Evolutionary conservation across 2,113 vertebrate genomes (phyloP), one percentile per base, ranked within the genome.

Genomic region (Tenebrosternarchus preto): DNA sequence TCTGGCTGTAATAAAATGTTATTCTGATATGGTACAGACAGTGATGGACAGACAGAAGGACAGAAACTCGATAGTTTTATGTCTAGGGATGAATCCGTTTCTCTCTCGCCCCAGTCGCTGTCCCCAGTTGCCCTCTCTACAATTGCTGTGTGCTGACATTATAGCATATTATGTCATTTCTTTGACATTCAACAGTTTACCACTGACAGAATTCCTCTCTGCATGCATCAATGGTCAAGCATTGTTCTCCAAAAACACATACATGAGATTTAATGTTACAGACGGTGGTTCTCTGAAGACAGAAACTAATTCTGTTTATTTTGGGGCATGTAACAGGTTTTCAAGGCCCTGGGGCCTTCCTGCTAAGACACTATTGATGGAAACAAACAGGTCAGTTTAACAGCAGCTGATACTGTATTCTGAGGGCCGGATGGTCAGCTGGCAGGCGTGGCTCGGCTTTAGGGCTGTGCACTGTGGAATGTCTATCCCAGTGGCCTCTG

Each of bases 391-490:
- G 84, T 19, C 74, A 31, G 22, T 84, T 50, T 87, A 78, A 85
- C 83, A 70, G 60, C 57, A 78, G 24, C 19, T 61, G 81, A 81
- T 80, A 80, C 84, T 72, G 70, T 15, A 74, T 80, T 84, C 59
- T 66, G 56, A 66, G 60, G 61, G 71, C 64, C 75, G 64, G 53
- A 66, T 50, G 33, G 43, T n/a, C 31, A 39, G 63, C 9, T 60
- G 69, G 59, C 36, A 29, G 16, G 67, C 74, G 55, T 50, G 66
- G 82, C 80, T 81, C 77, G 78, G 76, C 81, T 80, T 84, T 86
- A 88, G 88, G 73, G 87, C 81, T 78, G 85, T 39, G 78, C 73
- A 82, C 84, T 80, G 76, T 89, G 86, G 86, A 90, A 92, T 88
- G 88, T 87, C 85, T 89, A 87, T 82, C 83, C 84, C 84, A 76